Evolutionary conservation across 2,113 vertebrate species (phyloP).

Genomic region (Corythornis vintsioides): DNA sequence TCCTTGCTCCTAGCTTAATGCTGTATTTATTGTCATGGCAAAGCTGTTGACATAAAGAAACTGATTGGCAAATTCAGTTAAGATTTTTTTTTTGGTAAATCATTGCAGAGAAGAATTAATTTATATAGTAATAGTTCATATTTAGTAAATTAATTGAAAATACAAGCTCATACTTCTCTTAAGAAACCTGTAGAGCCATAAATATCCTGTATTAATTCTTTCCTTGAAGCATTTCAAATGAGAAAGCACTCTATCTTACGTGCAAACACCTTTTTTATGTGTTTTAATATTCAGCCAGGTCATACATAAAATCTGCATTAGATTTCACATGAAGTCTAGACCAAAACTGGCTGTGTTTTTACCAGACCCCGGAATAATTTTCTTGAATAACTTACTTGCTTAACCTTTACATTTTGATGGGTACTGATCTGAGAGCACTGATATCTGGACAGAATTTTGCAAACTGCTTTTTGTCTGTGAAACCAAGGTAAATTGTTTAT

Average conservation of each 20-base stretch:
- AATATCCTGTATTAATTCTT: neutral
- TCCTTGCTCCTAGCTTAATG: neutral
- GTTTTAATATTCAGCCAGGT: neutral
- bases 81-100: constrained; percentile 8
- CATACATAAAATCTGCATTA: neutral
- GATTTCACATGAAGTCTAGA: neutral
- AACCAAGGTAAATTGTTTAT: neutral
- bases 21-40: neutral
- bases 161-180: neutral
- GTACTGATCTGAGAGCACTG: neutral
- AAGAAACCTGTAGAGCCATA: neutral
- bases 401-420: neutral
- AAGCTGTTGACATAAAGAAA: constrained; percentile 9
- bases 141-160: neutral
- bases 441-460: neutral
- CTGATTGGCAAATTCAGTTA: neutral
- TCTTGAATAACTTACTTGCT: neutral
- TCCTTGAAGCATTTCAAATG: neutral
- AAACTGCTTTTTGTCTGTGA: neutral
- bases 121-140: neutral
- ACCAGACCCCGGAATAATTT: neutral
- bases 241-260: neutral
- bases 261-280: neutral
- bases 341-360: neutral
- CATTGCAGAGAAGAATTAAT: neutral